Base-by-base conservation (phyloP, 2,888 invertebrate species). In the Trissonchulus sp. region DNA sequence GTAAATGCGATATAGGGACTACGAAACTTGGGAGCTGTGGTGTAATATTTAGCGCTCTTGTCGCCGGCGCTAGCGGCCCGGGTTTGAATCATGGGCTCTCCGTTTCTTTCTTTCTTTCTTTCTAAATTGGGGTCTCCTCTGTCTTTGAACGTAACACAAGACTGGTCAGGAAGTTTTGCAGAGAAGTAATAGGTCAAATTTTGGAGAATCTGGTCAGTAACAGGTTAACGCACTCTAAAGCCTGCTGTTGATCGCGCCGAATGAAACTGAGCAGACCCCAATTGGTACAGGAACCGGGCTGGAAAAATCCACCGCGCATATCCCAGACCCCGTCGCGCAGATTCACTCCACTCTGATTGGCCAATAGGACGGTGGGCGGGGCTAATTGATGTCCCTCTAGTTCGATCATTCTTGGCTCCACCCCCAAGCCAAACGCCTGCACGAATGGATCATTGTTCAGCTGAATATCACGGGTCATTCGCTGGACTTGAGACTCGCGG, bases 291-390 rank as follows among this genome's bases (percentile, higher is more conserved):
- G 8, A 15, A 65, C 8, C 31, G 8, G 8, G 8, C n/a, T 65
- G 68, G n/a, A 15, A 65, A 28, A 65, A 65, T 8, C 8, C 8
- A 33, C 68, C 18, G 8, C 68, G 68, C 35, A 65, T 15, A 30
- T 33, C 35, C 68, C 68, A 65, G 35, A 65, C 68, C 8, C 68
- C 68, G n/a, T 65, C 68, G 8, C 68, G 68, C 8, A 34, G 68
- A 8, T 48, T 48, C 23, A 48, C 48, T 48, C 8, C 48, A 48
- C 23, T 48, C 48, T 48, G 48, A 48, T 48, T 8, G 8, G 8
- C 48, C 8, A 48, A 23, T 23, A 48, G 8, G 8, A 48, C 48
- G 23, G 8, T 48, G 8, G 68, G 68, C 8, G 68, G 33, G 18
- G 8, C 68, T 15, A 65, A n/a, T 15, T 18, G 33, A 65, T n/a